Evolutionary conservation across 2,888 invertebrate species (phyloP), one percentile per base, ranked within the genome.

Genomic region (Eugnorisma glareosa): DNA sequence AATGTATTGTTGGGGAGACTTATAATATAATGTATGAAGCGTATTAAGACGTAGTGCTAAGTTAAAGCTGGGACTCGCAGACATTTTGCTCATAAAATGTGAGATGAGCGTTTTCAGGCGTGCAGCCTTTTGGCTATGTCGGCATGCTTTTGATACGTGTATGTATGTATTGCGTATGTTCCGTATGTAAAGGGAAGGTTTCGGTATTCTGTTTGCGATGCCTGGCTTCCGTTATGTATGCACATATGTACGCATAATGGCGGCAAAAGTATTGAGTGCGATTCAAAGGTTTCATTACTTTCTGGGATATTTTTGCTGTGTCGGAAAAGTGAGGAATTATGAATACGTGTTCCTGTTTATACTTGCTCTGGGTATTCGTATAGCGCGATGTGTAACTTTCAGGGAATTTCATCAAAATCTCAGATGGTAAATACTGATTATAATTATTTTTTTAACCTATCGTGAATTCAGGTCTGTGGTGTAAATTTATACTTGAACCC

Each of bases 141-240:
- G 81, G 83, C 73, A 67, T 77, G 85, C 81, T 66, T 64, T 57
- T 59, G 77, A 37, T 67, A 73, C 61, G 43, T 37, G 70, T 67
- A 40, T 57, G 45, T 63, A 51, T 45, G 48, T 66, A 37, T 35
- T 66, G 48, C 68, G 45, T 85, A 67, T 70, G 68, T 81, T 67
- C 31, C 67, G 67, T 59, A 77, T 43, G 68, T 75, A 40, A 51
- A 75, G 73, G 77, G 54, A 43, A 73, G 73, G 79, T 70, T 83
- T 68, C 76, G 31, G 77, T 74, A 78, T 88, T 86, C 86, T 81
- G 83, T 78, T 81, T 76, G 75, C 76, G 73, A 71, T 67, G 76
- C 67, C 64, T 40, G 75, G 66, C 79, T 67, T 31, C 67, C 54
- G 69, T 61, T 73, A 48, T 54, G 59, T 74, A 72, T 73, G 66